phyloP scores from a whole-genome alignment of 2,113 vertebrate species.

The Psilopsiagon aymara region DNA sequence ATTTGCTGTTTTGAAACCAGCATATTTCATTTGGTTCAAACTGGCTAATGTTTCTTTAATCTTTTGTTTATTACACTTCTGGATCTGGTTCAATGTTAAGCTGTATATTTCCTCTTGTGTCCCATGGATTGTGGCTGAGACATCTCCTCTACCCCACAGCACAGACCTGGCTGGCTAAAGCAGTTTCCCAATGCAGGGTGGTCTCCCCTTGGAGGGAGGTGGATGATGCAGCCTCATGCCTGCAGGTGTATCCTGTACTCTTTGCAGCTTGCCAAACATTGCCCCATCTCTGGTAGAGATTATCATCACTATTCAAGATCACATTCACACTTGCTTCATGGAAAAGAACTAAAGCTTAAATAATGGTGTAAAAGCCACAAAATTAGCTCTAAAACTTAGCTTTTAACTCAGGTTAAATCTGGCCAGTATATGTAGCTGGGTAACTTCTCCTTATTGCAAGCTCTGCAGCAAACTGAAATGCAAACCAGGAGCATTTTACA shows the following conservation, averaged over 20 bases:
- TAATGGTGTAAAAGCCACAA: neutral
- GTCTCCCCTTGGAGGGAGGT: neutral
- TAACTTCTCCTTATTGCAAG: neutral
- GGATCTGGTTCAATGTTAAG: neutral
- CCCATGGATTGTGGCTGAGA: neutral
- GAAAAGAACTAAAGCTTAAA: neutral
- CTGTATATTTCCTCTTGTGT: neutral
- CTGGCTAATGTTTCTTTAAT: neutral
- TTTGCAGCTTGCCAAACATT: neutral
- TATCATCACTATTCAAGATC: neutral
- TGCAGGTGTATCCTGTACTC: neutral
- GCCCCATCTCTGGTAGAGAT: neutral
- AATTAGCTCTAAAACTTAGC: too few relatives aligned
- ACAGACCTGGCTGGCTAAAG: neutral
- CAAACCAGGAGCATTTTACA: neutral
- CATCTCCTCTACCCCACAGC: neutral
- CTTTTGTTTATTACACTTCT: constrained; percentile 17
- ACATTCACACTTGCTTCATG: neutral
- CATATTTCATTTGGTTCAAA: neutral
- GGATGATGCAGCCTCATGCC: neutral
- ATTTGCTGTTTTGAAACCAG: neutral
- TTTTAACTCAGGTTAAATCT: neutral
- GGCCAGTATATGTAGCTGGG: neutral
- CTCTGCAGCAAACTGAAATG: neutral
- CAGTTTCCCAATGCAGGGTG: neutral